phyloP scores from a whole-genome alignment of 2,113 vertebrate genomes.

The Urocynchramus pylzowi region DNA sequence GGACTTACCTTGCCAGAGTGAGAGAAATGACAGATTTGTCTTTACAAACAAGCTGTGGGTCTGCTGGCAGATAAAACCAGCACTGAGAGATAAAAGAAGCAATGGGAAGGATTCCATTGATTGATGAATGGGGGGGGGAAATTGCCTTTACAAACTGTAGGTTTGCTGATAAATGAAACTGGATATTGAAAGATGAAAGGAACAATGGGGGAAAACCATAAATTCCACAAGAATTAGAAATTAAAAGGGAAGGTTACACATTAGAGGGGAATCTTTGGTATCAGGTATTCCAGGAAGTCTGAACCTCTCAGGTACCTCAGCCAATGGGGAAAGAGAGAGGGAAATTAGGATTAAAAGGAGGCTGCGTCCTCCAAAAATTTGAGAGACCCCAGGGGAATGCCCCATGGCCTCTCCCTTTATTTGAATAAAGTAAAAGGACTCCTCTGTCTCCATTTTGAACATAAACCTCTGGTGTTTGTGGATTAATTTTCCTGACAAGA shows the following conservation, averaged over 20 bases:
- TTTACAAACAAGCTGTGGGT: background rate
- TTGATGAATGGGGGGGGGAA: no score
- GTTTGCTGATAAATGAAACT: background rate
- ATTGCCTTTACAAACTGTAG: background rate
- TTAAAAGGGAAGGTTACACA: background rate
- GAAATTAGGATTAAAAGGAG: background rate
- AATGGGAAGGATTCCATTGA: background rate
- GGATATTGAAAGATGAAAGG: background rate
- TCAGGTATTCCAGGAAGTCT: background rate
- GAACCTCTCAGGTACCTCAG: background rate
- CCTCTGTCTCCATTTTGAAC: background rate
- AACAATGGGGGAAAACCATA: background rate
- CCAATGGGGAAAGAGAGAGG: background rate
- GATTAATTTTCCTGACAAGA: background rate
- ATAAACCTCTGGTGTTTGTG: background rate
- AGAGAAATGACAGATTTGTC: background rate
- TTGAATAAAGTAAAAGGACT: background rate
- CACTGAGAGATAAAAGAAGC: background rate
- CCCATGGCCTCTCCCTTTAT: background rate
- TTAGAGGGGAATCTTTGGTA: background rate
- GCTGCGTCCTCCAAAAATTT: background rate
- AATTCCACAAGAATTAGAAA: background rate
- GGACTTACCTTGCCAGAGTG: background rate
- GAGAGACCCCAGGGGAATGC: background rate
- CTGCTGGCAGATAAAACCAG: background rate